These are phyloP conservation scores for Colaptes auratus DNA, from an alignment of 2,113 vertebrate genomes.

Conservation along the genomic window DNA sequence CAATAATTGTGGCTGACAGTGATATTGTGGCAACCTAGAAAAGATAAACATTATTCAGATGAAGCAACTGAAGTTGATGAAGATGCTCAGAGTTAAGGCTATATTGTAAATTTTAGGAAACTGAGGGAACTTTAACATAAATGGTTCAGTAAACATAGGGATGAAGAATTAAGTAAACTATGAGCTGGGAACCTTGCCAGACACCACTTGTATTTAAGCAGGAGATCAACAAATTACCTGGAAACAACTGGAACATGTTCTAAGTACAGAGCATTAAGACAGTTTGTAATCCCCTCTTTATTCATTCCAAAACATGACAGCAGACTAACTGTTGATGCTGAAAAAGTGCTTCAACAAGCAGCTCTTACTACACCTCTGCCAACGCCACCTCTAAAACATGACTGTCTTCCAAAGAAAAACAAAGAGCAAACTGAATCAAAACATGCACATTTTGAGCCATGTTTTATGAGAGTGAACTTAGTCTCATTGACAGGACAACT, in stretches of 20 bases:
- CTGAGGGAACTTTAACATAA: not conserved
- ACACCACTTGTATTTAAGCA: not conserved
- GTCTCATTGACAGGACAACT: not conserved
- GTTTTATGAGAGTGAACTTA: not conserved
- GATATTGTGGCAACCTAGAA: not conserved
- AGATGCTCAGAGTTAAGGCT: not conserved
- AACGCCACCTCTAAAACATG: not conserved
- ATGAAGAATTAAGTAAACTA: not conserved
- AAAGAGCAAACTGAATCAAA: not conserved
- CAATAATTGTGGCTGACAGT: not conserved
- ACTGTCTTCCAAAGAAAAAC: not conserved
- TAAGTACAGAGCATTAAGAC: not conserved
- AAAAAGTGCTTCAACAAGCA: not conserved
- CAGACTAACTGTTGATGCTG: not conserved
- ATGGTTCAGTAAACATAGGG: not conserved
- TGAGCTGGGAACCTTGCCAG: not conserved
- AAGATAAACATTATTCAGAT: not conserved
- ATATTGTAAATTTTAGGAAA: not conserved
- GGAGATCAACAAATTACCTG: not conserved
- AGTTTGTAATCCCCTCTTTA: not conserved
- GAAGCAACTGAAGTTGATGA: not conserved
- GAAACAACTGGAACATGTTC: not conserved
- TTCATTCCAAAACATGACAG: not conserved
- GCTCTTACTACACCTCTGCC: not conserved
- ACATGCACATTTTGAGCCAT: not conserved